Evolutionary conservation across 1,140 invertebrate genomes (phyloP).

Genomic region (Drosophila virilis): DNA sequence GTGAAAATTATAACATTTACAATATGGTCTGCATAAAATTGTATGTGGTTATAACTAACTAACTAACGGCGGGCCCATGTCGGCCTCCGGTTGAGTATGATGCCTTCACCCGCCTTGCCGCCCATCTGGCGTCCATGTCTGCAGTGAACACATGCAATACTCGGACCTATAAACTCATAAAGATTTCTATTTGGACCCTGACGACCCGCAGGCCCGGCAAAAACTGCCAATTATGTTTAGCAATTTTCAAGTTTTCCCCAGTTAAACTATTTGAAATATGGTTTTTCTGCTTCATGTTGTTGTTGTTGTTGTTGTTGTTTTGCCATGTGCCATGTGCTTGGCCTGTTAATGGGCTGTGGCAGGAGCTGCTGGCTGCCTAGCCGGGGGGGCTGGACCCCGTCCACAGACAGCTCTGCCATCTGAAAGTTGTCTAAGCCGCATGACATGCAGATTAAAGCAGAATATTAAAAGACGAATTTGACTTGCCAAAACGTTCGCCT

Average conservation of each 20-base stretch:
- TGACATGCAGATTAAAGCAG: slow-evolving; percentile 21
- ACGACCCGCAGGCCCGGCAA: slow-evolving; percentile 29
- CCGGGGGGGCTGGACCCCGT: background rate
- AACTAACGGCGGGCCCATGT: slow-evolving; percentile 76
- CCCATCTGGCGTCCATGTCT: background rate
- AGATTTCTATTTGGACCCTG: slow-evolving; percentile 41
- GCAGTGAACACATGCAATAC: background rate
- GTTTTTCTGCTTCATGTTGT: slow-evolving; percentile 19
- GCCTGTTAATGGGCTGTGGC: background rate
- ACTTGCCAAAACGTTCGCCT: slow-evolving; percentile 2
- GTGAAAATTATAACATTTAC: slow-evolving; percentile 82
- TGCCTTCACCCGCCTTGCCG: background rate
- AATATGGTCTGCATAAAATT: slow-evolving; percentile 78
- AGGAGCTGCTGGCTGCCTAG: background rate
- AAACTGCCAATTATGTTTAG: slow-evolving; percentile 72
- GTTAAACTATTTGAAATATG: slow-evolving; percentile 65
- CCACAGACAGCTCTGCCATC: slow-evolving; percentile 3
- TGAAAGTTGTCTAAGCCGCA: background rate
- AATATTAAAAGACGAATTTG: slow-evolving; percentile 16
- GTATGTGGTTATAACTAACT: slow-evolving; percentile 82
- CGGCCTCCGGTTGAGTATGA: slow-evolving; percentile 27
- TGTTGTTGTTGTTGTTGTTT: slow-evolving; percentile 8
- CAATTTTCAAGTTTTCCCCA: slow-evolving; percentile 61
- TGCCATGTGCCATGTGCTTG: background rate
- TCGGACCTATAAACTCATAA: slow-evolving; percentile 40